Conservation (phyloP, 2,888 invertebrate species). For the Dryadula phaetusa region DNA sequence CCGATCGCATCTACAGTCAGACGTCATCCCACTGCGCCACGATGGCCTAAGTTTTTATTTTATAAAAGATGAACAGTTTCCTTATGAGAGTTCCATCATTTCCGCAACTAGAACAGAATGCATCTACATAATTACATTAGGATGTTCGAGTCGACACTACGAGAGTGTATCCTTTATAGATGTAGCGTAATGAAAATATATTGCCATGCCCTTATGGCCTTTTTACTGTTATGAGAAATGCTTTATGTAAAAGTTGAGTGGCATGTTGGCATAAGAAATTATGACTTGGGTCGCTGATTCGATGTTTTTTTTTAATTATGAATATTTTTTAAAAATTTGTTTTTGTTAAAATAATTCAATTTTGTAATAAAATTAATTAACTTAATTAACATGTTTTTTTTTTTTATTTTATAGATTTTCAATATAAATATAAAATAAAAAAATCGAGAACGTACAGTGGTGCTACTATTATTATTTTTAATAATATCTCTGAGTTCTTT, state of each 20-base stretch:
- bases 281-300: background rate
- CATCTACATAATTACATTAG: slow-evolving; percentile 29
- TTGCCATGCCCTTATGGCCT: slow-evolving; percentile 9
- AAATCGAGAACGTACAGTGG: no score
- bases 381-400: no score
- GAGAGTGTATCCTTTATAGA: slow-evolving; percentile 1
- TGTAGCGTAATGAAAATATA: slow-evolving; percentile 3
- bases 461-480: no score
- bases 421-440: no score
- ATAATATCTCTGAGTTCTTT: no score
- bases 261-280: background rate
- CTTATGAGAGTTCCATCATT: slow-evolving; percentile 36
- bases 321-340: no score
- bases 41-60: no score
- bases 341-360: no score
- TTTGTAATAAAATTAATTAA: no score
- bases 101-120: slow-evolving; percentile 32
- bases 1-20: no score
- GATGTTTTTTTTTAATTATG: background rate
- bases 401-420: no score
- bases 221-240: slow-evolving; percentile 21
- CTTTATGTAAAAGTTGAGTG: slow-evolving; percentile 1
- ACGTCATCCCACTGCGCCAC: no score
- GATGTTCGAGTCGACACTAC: slow-evolving; percentile 6
- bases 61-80: slow-evolving; percentile 23